A percentile compares a stretch with the other conserved stretches of the same genome.
phyloP scores from a whole-genome alignment of 1,140 invertebrate species.

The Platyura marginata region DNA sequence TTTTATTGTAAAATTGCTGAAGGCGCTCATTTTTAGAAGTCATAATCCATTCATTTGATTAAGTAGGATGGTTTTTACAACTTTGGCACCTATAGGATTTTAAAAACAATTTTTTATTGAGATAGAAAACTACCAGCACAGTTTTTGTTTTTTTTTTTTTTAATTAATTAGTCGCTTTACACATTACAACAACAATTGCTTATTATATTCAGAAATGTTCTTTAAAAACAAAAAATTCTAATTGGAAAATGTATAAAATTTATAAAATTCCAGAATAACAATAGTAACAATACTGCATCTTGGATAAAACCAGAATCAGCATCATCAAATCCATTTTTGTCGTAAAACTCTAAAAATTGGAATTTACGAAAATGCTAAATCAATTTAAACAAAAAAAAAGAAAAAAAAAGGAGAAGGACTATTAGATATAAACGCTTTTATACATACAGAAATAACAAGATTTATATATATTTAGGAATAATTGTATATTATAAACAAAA shows the following conservation, averaged over 20 bases:
- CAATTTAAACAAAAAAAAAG: not conserved
- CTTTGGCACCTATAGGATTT: no score
- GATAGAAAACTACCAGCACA: no score
- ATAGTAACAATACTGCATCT: slow-evolving; percentile 20
- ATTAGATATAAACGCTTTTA: no score
- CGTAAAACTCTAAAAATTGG: slow-evolving; percentile 5
- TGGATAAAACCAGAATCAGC: slow-evolving; percentile 22
- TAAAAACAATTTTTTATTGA: no score
- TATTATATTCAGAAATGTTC: not conserved
- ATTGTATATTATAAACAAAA: no score
- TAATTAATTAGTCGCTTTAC: not conserved
- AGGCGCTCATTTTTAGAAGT: no score
- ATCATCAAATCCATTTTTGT: slow-evolving; percentile 24
- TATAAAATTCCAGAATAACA: not conserved
- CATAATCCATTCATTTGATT: no score
- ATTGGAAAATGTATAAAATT: not conserved
- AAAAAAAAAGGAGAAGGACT: no score
- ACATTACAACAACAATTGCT: not conserved
- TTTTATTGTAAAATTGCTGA: no score
- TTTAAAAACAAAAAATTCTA: not conserved
- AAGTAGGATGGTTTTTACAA: no score
- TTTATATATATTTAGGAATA: no score
- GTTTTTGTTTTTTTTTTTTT: slow-evolving; percentile 7
- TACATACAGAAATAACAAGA: no score
- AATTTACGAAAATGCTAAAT: not conserved